Conservation (phyloP, 2,888 invertebrate genomes). For the Heliconius erato region DNA sequence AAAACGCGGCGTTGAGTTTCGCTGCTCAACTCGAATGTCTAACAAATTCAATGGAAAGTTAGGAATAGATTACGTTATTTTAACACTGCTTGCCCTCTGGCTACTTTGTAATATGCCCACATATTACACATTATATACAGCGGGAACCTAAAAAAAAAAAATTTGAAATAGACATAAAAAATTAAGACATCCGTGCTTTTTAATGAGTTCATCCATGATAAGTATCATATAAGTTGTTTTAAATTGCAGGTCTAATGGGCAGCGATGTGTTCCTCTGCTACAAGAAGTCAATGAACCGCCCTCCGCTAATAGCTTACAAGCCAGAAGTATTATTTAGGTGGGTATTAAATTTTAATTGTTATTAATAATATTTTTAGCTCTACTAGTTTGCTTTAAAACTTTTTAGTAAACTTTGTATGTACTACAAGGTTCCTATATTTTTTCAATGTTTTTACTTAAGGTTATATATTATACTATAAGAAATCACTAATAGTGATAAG, state of each 20-base stretch:
- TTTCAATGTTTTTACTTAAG: too few species aligned
- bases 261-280: slow-evolving; percentile 99
- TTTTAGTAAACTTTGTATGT: too few species aligned
- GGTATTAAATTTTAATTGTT: slow-evolving; percentile 48
- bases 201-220: slow-evolving; percentile 23
- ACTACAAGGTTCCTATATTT: too few species aligned
- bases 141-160: not conserved
- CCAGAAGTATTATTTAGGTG: slow-evolving; percentile 91
- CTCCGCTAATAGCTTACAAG: slow-evolving; percentile 96
- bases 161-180: not conserved
- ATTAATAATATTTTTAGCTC: too few species aligned
- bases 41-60: too few species aligned
- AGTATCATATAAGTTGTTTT: slow-evolving; percentile 56
- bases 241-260: slow-evolving; percentile 90
- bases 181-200: slow-evolving; percentile 16
- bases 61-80: too few species aligned
- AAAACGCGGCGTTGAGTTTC: not conserved
- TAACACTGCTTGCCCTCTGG: not conserved
- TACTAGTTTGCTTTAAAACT: too few species aligned
- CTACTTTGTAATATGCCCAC: not conserved
- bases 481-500: too few species aligned
- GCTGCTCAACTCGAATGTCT: not conserved
- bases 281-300: slow-evolving; percentile 99
- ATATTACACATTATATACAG: too few species aligned
- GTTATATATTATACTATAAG: too few species aligned